Evolutionary conservation across 2,113 vertebrate species (phyloP).

Genomic region (Equus quagga): DNA sequence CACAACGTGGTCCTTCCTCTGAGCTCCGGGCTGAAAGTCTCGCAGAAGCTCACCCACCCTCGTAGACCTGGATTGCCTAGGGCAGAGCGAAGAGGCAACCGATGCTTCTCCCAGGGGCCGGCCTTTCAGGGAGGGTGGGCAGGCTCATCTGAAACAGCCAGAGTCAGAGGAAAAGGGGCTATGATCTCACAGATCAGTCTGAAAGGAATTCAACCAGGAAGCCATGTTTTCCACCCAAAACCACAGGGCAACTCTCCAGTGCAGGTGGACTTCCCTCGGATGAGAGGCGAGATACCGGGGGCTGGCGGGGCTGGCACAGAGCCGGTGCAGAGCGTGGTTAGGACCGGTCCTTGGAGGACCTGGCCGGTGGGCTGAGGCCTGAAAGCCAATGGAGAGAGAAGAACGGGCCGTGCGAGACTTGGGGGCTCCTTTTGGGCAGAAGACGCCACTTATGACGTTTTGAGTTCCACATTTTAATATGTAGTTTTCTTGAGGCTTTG

Average conservation of each 20-base stretch:
- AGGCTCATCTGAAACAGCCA: not conserved
- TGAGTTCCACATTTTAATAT: not conserved
- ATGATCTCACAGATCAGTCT: not conserved
- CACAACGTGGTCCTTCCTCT: not conserved
- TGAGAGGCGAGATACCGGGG: not conserved
- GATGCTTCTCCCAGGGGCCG: too few relatives aligned
- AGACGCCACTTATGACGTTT: not conserved
- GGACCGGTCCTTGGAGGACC: rapidly evolving
- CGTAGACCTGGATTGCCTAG: not conserved
- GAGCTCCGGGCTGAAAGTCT: not conserved
- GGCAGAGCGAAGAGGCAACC: not conserved
- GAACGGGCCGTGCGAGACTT: not conserved
- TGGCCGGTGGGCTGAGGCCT: not conserved
- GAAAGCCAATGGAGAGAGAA: not conserved
- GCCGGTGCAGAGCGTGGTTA: rapidly evolving
- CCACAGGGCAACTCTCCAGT: not conserved
- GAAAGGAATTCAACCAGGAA: not conserved
- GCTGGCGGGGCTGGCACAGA: rapidly evolving
- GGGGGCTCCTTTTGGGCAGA: not conserved
- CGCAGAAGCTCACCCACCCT: too few relatives aligned
- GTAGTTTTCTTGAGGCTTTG: not conserved
- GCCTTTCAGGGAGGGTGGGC: not conserved
- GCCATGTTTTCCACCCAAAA: not conserved
- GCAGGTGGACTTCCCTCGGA: rapidly evolving
- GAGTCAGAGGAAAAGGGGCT: not conserved